Evolutionary conservation across 1,140 invertebrate genomes (phyloP).

Genomic region (Drosophila mauritiana): DNA sequence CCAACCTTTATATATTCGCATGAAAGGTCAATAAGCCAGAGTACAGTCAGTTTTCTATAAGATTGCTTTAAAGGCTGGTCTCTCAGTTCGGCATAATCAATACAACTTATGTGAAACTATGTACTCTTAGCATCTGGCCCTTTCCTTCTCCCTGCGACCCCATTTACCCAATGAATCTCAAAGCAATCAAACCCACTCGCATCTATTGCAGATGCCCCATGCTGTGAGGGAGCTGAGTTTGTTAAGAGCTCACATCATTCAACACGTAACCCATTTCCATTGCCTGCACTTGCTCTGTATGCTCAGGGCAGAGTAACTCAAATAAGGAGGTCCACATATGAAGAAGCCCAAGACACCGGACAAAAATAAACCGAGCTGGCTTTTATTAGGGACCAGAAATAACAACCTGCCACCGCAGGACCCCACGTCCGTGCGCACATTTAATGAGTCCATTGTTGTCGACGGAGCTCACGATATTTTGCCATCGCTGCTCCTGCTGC

Average conservation of each 20-base stretch:
- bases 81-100: background rate
- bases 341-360: slow-evolving; percentile 52
- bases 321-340: slow-evolving; percentile 41
- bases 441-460: slow-evolving; percentile 73
- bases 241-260: slow-evolving; percentile 59
- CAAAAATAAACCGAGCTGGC: slow-evolving; percentile 63
- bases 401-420: slow-evolving; percentile 16
- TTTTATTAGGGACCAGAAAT: slow-evolving; percentile 54
- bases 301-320: slow-evolving; percentile 48
- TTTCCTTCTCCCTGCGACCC: slow-evolving; percentile 5
- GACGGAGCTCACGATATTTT: slow-evolving; percentile 50
- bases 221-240: slow-evolving; percentile 13
- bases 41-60: too few relatives aligned
- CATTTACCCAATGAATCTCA: slow-evolving; percentile 43
- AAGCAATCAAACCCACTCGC: slow-evolving; percentile 18
- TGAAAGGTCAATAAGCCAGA: too few relatives aligned
- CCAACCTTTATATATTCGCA: too few relatives aligned
- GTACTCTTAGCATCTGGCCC: background rate
- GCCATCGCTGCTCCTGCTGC: slow-evolving; percentile 10
- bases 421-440: slow-evolving; percentile 62
- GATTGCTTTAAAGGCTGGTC: background rate
- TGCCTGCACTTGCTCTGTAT: slow-evolving; percentile 10
- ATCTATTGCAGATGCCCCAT: slow-evolving; percentile 18
- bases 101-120: background rate
- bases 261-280: slow-evolving; percentile 69